Percentiles rank a stretch among this genome's conserved stretches.
Conservation (phyloP, 2,797 vertebrate species). For the Pelodytes ibericus region DNA sequence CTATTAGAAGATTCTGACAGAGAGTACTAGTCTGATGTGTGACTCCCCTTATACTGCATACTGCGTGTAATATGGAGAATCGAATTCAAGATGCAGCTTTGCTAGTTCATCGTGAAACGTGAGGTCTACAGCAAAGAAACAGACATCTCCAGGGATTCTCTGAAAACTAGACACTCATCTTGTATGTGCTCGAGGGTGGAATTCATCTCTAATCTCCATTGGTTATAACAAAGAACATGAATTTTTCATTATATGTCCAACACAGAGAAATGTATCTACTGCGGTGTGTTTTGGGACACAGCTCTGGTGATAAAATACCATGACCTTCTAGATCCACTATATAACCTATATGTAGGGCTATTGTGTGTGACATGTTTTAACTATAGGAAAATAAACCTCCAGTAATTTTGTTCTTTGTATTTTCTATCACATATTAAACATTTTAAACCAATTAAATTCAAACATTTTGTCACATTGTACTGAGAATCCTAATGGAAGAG, state of each 20-base stretch:
- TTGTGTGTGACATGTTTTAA: no score
- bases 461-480: no score
- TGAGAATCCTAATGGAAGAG: no score
- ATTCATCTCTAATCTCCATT: conserved; percentile 41
- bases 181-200: conserved; percentile 31
- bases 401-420: no score
- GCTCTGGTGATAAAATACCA: neutral
- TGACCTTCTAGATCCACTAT: no score
- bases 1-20: conserved; percentile 16
- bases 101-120: conserved; percentile 13
- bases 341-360: no score
- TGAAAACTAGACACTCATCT: conserved; percentile 18
- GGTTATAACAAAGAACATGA: conserved; percentile 28
- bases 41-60: conserved; percentile 26
- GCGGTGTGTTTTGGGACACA: conserved; percentile 16
- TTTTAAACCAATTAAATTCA: no score
- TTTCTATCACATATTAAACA: no score
- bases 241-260: conserved; percentile 34
- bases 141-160: conserved; percentile 25
- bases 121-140: conserved; percentile 37
- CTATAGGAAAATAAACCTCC: no score
- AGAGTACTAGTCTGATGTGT: conserved; percentile 17
- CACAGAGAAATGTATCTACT: conserved; percentile 3
- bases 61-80: conserved; percentile 32
- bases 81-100: conserved; percentile 39